Evolutionary conservation across 2,888 invertebrate species (phyloP), one percentile per base, ranked within the genome.

Genomic region (Dynastes maya): DNA sequence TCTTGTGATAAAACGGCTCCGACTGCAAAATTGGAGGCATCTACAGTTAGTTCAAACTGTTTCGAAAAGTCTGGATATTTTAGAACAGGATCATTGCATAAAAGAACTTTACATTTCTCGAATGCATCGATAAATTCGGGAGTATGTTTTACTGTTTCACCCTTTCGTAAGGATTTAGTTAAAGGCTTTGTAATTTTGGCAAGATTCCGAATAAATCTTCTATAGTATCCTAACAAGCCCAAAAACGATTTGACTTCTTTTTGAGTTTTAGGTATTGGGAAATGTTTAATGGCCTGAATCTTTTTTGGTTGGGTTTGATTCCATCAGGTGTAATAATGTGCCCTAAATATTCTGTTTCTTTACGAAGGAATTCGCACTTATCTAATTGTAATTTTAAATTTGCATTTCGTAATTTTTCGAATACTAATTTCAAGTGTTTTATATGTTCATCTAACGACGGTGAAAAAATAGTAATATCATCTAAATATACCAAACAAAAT

Each of bases 401-500:
- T 16, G 80, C 49, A 64, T 81, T 53, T n/a, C 16, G 16, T 16
- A 16, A 16, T 16, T 16, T 16, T 16, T 16, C 16, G 16, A 16
- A 16, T 16, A 16, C 79, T 78, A 29, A 22, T 78, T 72, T 74
- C 40, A 82, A 51, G 64, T 81, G 79, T 45, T 79, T 40, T 0
- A 76, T 55, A 65, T 84, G 84, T 74, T 83, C 81, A 9, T 83
- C 72, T 2, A 83, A 55, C 1, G 80, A 80, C 0, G 80, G 76
- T 1, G 80, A 80, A 63, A 79, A 85, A 27, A 85, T 72, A 8
- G 85, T 80, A 5, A 84, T 82, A 70, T 86, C 85, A 40, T 85
- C 85, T n/a, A 51, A 51, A 51, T 51, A 51, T 51, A 51, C 51
- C 6, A 51, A 51, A 16, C 0, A 16, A 16, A 16, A 16, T 16